Evolutionary conservation across 2,797 vertebrate genomes (phyloP).

Genomic region (Coregonus suidteri): DNA sequence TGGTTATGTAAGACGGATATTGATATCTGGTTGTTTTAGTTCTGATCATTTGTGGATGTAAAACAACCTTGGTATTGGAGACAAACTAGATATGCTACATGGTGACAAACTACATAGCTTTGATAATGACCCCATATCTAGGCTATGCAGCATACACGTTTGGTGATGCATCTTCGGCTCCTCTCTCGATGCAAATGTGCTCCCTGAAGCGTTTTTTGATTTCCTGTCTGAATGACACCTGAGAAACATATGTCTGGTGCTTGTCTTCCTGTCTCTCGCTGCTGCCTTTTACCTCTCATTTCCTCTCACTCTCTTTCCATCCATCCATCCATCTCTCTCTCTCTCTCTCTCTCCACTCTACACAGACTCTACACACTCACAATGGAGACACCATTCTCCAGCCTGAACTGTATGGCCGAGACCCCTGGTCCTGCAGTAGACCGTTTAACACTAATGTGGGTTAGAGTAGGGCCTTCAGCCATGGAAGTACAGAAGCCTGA

Average conservation of each 20-base stretch:
- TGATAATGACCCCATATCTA: not conserved
- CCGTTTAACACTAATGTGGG: not conserved
- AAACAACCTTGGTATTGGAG: too few species aligned
- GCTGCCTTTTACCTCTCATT: constrained; percentile 9
- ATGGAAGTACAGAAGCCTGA: not conserved
- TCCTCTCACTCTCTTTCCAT: not conserved
- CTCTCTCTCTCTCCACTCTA: constrained; percentile 1
- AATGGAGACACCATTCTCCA: not conserved
- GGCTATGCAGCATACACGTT: not conserved
- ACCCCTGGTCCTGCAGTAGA: not conserved
- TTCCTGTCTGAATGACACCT: constrained; percentile 1
- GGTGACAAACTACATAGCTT: not conserved
- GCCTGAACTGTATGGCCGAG: not conserved
- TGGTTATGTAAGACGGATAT: too few species aligned
- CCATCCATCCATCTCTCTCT: not conserved
- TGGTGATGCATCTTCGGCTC: not conserved
- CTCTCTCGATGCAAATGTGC: not conserved
- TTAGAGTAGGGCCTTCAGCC: not conserved
- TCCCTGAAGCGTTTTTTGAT: not conserved
- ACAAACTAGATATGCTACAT: not conserved
- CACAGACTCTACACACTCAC: not conserved
- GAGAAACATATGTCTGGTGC: constrained; percentile 34
- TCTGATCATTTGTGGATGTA: too few species aligned
- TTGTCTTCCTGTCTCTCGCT: constrained; percentile 7
- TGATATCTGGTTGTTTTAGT: too few species aligned